A percentile compares a stretch with the other conserved stretches of the same genome.
Evolutionary conservation across 2,797 vertebrate genomes (phyloP).

Genomic region (Microchirus variegatus): DNA sequence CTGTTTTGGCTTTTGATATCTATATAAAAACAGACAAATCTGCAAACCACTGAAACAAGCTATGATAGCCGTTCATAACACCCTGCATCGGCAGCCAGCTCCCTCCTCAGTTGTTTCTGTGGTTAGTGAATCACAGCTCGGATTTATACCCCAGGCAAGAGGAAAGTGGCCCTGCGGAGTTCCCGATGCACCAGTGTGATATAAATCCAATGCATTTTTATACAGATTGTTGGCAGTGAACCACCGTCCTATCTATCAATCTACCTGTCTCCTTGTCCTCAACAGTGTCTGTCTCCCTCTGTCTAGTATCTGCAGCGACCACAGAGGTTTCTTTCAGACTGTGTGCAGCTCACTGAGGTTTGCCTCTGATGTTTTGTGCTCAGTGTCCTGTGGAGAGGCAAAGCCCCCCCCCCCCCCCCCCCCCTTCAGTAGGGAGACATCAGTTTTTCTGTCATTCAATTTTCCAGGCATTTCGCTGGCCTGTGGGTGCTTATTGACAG

Average conservation of each 20-base stretch:
- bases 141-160: slow-evolving; percentile 39
- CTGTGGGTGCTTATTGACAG: slow-evolving; percentile 28
- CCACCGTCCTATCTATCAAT: slow-evolving; percentile 8
- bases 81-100: slow-evolving; percentile 39
- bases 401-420: no score
- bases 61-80: slow-evolving; percentile 27
- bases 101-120: slow-evolving; percentile 41
- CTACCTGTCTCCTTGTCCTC: slow-evolving; percentile 14
- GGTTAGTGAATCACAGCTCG: slow-evolving; percentile 43
- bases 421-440: slow-evolving; percentile 17
- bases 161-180: slow-evolving; percentile 25
- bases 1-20: slow-evolving; percentile 15
- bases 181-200: slow-evolving; percentile 53
- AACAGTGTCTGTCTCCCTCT: slow-evolving; percentile 2
- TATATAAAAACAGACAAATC: slow-evolving; percentile 26
- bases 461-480: slow-evolving; percentile 20
- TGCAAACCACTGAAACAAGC: slow-evolving; percentile 27
- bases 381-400: slow-evolving; percentile 21
- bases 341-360: slow-evolving; percentile 27
- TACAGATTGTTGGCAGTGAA: slow-evolving; percentile 17
- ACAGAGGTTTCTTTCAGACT: slow-evolving; percentile 19
- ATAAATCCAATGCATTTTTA: slow-evolving; percentile 38
- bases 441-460: slow-evolving; percentile 5
- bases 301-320: background rate
- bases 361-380: slow-evolving; percentile 52